Percentiles rank a stretch among this genome's conserved stretches.
Evolutionary conservation across 2,888 invertebrate genomes (phyloP).

Genomic region (Torymus aiolomorphi): DNA sequence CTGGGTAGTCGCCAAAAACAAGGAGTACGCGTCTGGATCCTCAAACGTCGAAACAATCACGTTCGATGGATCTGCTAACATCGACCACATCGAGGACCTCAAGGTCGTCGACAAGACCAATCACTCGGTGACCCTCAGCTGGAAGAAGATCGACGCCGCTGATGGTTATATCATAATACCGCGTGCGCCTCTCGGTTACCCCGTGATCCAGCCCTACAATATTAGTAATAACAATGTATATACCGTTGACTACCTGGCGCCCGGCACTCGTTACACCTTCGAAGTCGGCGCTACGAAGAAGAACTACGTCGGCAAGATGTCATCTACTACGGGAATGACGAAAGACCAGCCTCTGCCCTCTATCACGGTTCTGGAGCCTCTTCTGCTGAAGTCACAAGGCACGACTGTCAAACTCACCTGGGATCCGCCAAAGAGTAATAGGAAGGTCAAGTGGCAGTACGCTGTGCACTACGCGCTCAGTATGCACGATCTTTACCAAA

Average conservation of each 20-base stretch:
- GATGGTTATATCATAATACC: conserved; percentile 80
- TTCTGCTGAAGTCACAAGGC: conserved; percentile 77
- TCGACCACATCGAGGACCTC: conserved; percentile 80
- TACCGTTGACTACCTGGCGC: conserved; percentile 71
- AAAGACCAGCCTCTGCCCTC: conserved; percentile 77
- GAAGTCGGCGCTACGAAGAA: conserved; percentile 81
- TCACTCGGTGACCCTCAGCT: conserved; percentile 78
- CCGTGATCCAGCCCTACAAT: conserved; percentile 75
- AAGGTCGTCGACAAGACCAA: conserved; percentile 76
- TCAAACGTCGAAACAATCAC: conserved; percentile 79
- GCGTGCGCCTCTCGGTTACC: conserved; percentile 78
- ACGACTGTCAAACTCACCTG: conserved; percentile 83
- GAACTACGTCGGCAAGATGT: conserved; percentile 78
- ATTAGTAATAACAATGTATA: conserved; percentile 73
- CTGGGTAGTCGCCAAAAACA: conserved; percentile 85
- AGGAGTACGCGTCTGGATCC: conserved; percentile 79
- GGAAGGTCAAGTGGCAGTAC: conserved; percentile 81
- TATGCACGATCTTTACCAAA: conserved; percentile 79
- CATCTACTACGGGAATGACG: conserved; percentile 76
- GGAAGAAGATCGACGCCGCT: conserved; percentile 79
- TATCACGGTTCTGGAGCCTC: conserved; percentile 76
- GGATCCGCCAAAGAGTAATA: conserved; percentile 79
- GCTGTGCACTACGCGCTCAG: conserved; percentile 84
- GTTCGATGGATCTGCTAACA: conserved; percentile 82
- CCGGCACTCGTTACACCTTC: conserved; percentile 78